Base-by-base conservation (phyloP, 1,140 invertebrate genomes). In the Samia ricini region DNA sequence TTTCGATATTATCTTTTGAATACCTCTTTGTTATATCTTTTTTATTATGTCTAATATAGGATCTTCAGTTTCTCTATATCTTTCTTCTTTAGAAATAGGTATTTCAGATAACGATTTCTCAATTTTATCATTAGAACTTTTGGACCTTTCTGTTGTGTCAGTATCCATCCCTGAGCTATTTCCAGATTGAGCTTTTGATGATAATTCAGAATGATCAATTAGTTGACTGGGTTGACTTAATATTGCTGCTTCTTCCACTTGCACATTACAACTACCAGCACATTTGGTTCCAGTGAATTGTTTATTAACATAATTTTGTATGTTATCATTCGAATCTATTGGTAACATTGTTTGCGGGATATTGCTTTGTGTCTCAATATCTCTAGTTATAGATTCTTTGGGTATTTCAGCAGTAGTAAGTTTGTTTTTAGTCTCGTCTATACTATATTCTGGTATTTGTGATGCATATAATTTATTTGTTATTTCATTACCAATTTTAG, bases 11-110 rank as follows among this genome's bases (percentile, higher is more conserved):
- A 42, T 74, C 77, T 72, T 89, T 89, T 4, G 81, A 79, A 71
- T 88, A 89, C 2, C 81, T 78, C 56, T 74, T 82, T 21, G 83
- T 89, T 56, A 89, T 87, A 50, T 83, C 77, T 69, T 83, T n/a
- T n/a, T 69, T 56, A 88, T 89, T 23, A 85, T 70, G 22, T 83
- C 69, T 24, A 89, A 50, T 54, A 88, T 59, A 8, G 84, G 83
- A 67, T 84, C 84, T 52, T 63, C 54, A 23, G 19, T 15, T 36
- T 2, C n/a, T 42, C 12, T 15, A 4, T 42, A 3, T 12, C 1
- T 42, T 4, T 15, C 33, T 42, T 42, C n/a, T 7, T 42, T 12
- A 42, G 4, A 15, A 42, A 15, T 15, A 42, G 33, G 4, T 33
- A 12, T 7, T 12, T 10, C 21, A 33, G 19, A 49, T 29, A 51